These are phyloP conservation scores for Antechinus stuartii DNA, from an alignment of 2,113 vertebrate species.

Conservation along the genomic window DNA sequence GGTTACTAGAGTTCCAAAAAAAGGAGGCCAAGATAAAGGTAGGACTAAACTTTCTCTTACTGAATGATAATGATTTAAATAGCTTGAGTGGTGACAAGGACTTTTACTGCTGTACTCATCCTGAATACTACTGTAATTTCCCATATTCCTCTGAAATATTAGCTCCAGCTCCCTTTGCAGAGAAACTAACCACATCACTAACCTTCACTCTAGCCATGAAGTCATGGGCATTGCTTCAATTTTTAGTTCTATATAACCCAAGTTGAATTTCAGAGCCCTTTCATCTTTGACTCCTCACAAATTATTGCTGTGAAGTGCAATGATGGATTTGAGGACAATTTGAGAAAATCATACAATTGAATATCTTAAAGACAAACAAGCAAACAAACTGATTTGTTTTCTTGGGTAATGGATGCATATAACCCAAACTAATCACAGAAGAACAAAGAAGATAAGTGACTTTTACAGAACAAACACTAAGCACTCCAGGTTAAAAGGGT, in stretches of 20 bases:
- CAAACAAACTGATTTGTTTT: constrained; percentile 31
- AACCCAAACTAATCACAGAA: background rate
- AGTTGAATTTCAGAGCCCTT: constrained; percentile 53
- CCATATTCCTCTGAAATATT: constrained; percentile 27
- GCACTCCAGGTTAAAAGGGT: background rate
- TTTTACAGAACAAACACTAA: background rate
- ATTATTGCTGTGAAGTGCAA: constrained; percentile 56
- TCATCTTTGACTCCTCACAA: constrained; percentile 58
- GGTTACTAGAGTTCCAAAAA: background rate
- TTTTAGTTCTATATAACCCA: constrained; percentile 71
- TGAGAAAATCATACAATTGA: constrained; percentile 43
- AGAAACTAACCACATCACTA: constrained; percentile 24
- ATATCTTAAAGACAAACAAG: background rate
- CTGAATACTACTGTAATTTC: background rate
- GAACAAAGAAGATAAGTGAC: background rate
- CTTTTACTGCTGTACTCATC: background rate
- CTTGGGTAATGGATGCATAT: background rate
- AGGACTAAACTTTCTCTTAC: background rate
- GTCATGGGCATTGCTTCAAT: constrained; percentile 62
- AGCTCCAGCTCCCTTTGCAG: background rate
- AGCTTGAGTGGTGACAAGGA: background rate
- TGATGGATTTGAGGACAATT: constrained; percentile 43
- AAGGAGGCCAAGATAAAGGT: background rate
- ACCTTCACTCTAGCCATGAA: constrained; percentile 32
- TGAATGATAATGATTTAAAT: background rate